phyloP scores from a whole-genome alignment of 2,888 invertebrate genomes.

The Heliconius erato region DNA sequence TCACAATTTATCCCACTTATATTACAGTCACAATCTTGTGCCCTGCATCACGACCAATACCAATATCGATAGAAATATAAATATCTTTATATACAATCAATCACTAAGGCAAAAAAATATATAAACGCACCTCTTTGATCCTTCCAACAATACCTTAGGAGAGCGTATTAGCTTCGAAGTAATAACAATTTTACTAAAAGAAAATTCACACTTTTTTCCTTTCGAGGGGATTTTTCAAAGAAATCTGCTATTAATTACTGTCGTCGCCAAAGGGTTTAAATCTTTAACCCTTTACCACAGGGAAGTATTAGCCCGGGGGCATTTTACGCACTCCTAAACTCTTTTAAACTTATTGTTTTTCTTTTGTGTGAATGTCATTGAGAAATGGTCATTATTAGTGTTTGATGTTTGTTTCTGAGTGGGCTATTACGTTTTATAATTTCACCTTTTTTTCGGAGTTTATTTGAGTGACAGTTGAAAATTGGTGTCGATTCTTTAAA shows the following conservation, averaged over 20 bases:
- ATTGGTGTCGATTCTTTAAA: neutral
- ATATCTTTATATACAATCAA: neutral
- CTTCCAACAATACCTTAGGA: neutral
- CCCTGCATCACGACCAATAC: neutral
- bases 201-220: slow-evolving; percentile 57
- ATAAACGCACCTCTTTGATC: slow-evolving; percentile 11
- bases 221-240: slow-evolving; percentile 66
- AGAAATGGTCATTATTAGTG: slow-evolving; percentile 80
- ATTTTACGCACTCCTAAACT: slow-evolving; percentile 77
- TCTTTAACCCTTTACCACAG: slow-evolving; percentile 73
- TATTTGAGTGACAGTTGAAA: neutral
- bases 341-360: slow-evolving; percentile 81
- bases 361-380: slow-evolving; percentile 77
- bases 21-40: neutral
- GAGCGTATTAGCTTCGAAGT: slow-evolving; percentile 58
- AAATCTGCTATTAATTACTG: slow-evolving; percentile 80
- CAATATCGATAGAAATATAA: neutral
- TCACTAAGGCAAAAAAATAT: neutral
- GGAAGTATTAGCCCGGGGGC: slow-evolving; percentile 71
- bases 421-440: slow-evolving; percentile 50
- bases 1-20: too few species aligned
- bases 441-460: slow-evolving; percentile 41
- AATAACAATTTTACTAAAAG: slow-evolving; percentile 72
- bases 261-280: slow-evolving; percentile 77
- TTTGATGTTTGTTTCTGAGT: slow-evolving; percentile 72